Conservation (phyloP, 2,888 invertebrate species). For the Malacosoma neustria region DNA sequence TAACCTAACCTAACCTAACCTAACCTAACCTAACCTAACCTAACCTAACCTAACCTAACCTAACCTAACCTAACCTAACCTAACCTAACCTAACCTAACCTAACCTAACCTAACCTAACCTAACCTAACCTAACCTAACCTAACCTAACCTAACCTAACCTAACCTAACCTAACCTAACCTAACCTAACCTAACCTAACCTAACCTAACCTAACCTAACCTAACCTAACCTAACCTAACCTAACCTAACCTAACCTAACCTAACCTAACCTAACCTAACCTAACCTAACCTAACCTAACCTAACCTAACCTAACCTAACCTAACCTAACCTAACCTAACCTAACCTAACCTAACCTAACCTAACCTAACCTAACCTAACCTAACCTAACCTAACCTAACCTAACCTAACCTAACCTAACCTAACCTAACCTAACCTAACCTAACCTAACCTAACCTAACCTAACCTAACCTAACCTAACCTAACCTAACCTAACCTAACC, state of each 20-base stretch:
- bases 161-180: conserved; percentile 3
- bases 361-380: conserved; percentile 2
- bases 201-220: conserved; percentile 16
- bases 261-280: conserved; percentile 9
- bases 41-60: conserved; percentile 5
- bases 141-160: too few species aligned
- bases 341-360: conserved; percentile 11
- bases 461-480: conserved; percentile 10
- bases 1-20: too few species aligned
- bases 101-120: conserved; percentile 6
- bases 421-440: neutral
- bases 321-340: conserved; percentile 13
- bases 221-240: conserved; percentile 8
- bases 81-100: conserved; percentile 2
- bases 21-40: conserved; percentile 4
- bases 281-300: conserved; percentile 10
- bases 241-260: conserved; percentile 9
- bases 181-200: conserved; percentile 9
- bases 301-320: conserved; percentile 13
- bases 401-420: conserved; percentile 2
- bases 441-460: conserved; percentile 4
- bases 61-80: conserved; percentile 1
- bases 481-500: conserved; percentile 8
- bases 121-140: too few species aligned
- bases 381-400: conserved; percentile 7